Percentiles rank a stretch among this genome's conserved stretches.
These are phyloP conservation scores for Hydropsyche betteni DNA, from an alignment of 2,888 invertebrate species.

Conservation along the genomic window DNA sequence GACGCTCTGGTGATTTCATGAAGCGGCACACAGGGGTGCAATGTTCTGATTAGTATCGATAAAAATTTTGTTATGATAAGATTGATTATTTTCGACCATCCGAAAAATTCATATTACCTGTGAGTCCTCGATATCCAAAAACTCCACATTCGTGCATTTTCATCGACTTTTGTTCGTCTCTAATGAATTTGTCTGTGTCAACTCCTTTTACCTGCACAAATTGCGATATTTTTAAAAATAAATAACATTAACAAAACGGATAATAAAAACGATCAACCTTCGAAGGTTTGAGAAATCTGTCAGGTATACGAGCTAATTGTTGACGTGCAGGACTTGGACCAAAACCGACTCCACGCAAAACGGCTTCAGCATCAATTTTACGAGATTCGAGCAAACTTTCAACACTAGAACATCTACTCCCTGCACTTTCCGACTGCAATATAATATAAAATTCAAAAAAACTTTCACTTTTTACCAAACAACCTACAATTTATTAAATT, in stretches of 20 bases:
- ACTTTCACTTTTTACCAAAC: background rate
- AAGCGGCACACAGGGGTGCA: constrained; percentile 67
- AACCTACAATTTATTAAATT: constrained; percentile 27
- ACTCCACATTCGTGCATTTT: constrained; percentile 79
- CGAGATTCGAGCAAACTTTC: constrained; percentile 85
- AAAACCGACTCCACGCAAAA: constrained; percentile 83
- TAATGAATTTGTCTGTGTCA: constrained; percentile 78
- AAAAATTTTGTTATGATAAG: background rate
- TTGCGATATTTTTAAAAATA: background rate
- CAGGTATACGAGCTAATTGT: constrained; percentile 81
- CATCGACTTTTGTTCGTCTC: constrained; percentile 76
- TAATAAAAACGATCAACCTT: constrained; percentile 62
- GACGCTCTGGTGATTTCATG: constrained; percentile 60
- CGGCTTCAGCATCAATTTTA: constrained; percentile 88
- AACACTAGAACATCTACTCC: constrained; percentile 77
- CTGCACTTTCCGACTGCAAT: constrained; percentile 59
- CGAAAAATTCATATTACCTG: constrained; percentile 63
- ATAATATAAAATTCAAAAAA: background rate
- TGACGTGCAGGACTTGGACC: constrained; percentile 76
- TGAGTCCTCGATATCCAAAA: constrained; percentile 79
- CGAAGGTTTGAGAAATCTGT: constrained; percentile 81
- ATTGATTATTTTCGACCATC: background rate
- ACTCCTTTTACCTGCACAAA: constrained; percentile 71
- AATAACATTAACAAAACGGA: background rate
- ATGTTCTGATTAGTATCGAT: constrained; percentile 61